Evolutionary conservation across 2,113 vertebrate genomes (phyloP).

Genomic region (Salminus brasiliensis): DNA sequence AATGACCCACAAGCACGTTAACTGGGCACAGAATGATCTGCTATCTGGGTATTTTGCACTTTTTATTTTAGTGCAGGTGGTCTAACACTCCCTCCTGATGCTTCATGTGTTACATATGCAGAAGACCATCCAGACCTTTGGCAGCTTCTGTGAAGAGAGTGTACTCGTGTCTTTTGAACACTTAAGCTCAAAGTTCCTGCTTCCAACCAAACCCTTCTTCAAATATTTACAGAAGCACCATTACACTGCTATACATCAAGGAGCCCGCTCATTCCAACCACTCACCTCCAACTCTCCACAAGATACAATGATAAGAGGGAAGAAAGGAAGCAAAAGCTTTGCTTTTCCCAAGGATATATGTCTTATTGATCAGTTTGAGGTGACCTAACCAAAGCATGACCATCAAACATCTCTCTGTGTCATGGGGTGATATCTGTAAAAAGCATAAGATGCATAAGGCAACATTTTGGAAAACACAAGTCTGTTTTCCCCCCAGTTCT

Average conservation of each 20-base stretch:
- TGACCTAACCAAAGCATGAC: background rate
- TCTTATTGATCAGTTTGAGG: background rate
- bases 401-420: background rate
- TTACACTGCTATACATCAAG: background rate
- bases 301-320: background rate
- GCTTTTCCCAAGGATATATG: background rate
- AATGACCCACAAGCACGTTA: no score
- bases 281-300: background rate
- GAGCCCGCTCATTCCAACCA: background rate
- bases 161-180: constrained; percentile 8
- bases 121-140: constrained; percentile 4
- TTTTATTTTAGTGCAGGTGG: no score
- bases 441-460: no score
- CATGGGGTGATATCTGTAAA: background rate
- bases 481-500: background rate
- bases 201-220: background rate
- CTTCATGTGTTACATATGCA: background rate
- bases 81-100: background rate
- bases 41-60: no score
- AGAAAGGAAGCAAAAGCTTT: background rate
- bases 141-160: background rate
- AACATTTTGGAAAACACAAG: background rate
- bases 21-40: no score
- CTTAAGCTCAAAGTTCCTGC: constrained; percentile 23
- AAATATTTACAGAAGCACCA: constrained; percentile 12